Percentiles rank a stretch among this genome's conserved stretches.
Conservation (phyloP, 2,888 invertebrate genomes). For the Coremacera marginata region DNA sequence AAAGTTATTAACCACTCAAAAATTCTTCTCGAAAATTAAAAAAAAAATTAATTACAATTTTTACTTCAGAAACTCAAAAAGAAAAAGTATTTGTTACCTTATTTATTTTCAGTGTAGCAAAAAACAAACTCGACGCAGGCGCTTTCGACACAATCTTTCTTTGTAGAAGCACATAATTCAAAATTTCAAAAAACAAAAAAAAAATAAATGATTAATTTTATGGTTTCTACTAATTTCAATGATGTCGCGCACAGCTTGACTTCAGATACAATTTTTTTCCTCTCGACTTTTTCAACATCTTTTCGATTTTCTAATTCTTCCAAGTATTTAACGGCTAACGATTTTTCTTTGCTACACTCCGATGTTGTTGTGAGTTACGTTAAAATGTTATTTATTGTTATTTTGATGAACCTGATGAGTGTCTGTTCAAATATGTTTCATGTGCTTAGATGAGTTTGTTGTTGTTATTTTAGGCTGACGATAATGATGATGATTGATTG, state of each 20-base stretch:
- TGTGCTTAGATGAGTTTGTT: neutral
- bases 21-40: too few relatives aligned
- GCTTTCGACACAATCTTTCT: neutral
- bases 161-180: neutral
- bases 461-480: neutral
- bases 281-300: neutral
- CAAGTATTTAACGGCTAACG: neutral
- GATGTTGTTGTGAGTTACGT: too few relatives aligned
- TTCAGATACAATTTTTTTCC: neutral
- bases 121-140: neutral
- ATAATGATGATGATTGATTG: constrained; percentile 34
- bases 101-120: neutral
- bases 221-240: constrained; percentile 27
- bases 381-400: constrained; percentile 7
- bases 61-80: too few relatives aligned
- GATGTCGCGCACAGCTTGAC: constrained; percentile 38
- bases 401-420: neutral
- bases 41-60: too few relatives aligned
- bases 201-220: constrained; percentile 27
- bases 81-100: too few relatives aligned
- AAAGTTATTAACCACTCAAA: too few relatives aligned
- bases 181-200: too few relatives aligned
- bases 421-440: neutral
- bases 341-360: neutral
- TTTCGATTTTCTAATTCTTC: neutral